Evolutionary conservation across 2,888 invertebrate genomes (phyloP).

Genomic region (Hypomecis punctinalis): DNA sequence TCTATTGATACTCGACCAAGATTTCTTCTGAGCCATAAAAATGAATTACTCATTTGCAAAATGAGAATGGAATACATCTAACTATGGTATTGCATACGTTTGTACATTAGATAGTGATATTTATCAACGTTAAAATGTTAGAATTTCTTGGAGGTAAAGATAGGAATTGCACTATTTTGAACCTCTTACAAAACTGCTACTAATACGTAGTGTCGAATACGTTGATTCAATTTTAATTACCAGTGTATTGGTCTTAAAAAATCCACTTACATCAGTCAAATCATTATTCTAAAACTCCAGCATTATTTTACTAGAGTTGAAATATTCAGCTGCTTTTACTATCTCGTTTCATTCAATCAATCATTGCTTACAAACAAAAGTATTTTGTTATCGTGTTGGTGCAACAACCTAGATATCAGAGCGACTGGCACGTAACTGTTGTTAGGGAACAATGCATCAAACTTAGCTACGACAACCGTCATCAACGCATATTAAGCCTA

Average conservation of each 20-base stretch:
- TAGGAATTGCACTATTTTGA: too few relatives aligned
- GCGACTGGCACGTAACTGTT: slow-evolving; percentile 10
- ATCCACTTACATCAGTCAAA: too few relatives aligned
- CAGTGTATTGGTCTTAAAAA: too few relatives aligned
- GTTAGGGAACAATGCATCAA: slow-evolving; percentile 2
- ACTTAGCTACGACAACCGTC: background rate
- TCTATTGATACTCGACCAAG: background rate
- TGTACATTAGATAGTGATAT: too few relatives aligned
- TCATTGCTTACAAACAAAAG: slow-evolving; percentile 2
- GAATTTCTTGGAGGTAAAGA: too few relatives aligned
- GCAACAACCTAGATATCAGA: slow-evolving; percentile 12
- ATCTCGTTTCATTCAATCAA: slow-evolving; percentile 1
- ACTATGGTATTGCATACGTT: too few relatives aligned
- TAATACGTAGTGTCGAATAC: too few relatives aligned
- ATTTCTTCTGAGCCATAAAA: background rate
- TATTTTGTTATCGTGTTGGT: background rate
- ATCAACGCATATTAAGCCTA: background rate
- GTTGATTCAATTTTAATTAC: too few relatives aligned
- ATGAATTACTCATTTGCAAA: background rate
- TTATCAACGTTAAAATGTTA: too few relatives aligned
- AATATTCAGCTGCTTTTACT: background rate
- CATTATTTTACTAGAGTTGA: background rate
- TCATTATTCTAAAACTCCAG: too few relatives aligned
- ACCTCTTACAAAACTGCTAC: too few relatives aligned
- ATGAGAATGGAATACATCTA: too few relatives aligned